Evolutionary conservation across 2,797 vertebrate species (phyloP).

Genomic region (Mus spretus): DNA sequence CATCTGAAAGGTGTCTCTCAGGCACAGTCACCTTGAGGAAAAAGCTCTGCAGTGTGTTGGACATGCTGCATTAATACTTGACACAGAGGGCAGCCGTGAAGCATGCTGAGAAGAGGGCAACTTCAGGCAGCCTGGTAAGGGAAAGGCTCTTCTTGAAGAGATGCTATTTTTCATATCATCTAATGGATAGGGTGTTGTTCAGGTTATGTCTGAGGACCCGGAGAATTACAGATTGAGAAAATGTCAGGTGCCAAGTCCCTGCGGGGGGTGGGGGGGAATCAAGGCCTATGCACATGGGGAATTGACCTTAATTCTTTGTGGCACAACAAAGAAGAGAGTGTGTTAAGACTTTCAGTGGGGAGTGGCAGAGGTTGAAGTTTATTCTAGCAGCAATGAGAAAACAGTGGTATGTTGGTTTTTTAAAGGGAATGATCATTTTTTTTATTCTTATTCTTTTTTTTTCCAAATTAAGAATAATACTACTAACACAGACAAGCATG

Average conservation of each 20-base stretch:
- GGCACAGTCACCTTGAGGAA: not conserved
- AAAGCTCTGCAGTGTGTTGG: not conserved
- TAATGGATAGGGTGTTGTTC: not conserved
- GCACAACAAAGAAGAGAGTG: not conserved
- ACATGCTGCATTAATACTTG: not conserved
- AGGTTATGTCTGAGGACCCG: not conserved
- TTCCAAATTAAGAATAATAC: conserved; percentile 87
- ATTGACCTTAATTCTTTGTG: not conserved
- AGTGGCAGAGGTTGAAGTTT: not conserved
- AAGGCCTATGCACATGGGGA: not conserved
- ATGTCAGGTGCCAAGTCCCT: not conserved
- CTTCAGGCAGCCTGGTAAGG: not conserved
- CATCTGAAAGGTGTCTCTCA: not conserved
- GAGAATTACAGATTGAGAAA: not conserved
- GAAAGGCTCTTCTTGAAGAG: not conserved
- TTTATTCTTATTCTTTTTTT: conserved; percentile 75
- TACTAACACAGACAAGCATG: conserved; percentile 82
- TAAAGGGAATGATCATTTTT: conserved; percentile 82
- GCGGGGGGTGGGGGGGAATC: not conserved
- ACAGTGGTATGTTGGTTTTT: not conserved
- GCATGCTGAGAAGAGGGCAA: not conserved
- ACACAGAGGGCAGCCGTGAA: not conserved
- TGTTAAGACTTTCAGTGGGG: not conserved
- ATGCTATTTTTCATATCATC: not conserved
- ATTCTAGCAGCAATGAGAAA: not conserved